These are phyloP conservation scores for Sebastes taczanowskii DNA, from an alignment of 2,797 vertebrate genomes.

Conservation along the genomic window DNA sequence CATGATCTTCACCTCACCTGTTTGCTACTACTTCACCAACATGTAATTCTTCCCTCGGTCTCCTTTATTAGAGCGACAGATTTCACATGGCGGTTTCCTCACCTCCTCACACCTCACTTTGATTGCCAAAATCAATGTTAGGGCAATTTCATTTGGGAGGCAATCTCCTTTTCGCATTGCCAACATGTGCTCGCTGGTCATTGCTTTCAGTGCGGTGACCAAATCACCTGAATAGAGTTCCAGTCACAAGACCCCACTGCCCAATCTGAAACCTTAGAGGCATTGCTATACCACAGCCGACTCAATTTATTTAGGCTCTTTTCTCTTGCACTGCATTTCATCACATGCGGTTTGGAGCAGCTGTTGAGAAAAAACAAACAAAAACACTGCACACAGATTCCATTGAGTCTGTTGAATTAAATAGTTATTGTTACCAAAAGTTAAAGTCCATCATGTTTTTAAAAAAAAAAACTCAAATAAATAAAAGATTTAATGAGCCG, in stretches of 20 bases:
- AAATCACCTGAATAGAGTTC: constrained; percentile 47
- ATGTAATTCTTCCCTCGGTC: constrained; percentile 10
- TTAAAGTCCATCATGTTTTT: constrained; percentile 12
- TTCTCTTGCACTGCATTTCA: constrained; percentile 61
- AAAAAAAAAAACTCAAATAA: background rate
- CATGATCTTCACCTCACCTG: constrained; percentile 45
- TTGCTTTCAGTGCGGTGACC: constrained; percentile 29
- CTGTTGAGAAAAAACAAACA: constrained; percentile 5
- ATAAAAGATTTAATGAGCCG: constrained; percentile 15
- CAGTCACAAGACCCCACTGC: constrained; percentile 37
- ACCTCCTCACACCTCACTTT: constrained; percentile 51
- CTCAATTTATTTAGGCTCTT: constrained; percentile 44
- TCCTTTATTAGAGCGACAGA: constrained; percentile 19
- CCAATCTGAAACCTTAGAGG: constrained; percentile 46
- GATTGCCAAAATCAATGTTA: constrained; percentile 32
- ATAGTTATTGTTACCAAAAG: constrained; percentile 25
- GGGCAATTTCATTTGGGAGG: constrained; percentile 17
- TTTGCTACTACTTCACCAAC: constrained; percentile 27
- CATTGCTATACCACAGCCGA: constrained; percentile 34
- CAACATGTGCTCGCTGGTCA: constrained; percentile 33
- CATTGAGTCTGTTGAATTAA: constrained; percentile 21
- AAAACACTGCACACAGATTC: constrained; percentile 6
- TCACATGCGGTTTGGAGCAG: constrained; percentile 29
- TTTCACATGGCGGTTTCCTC: constrained; percentile 33
- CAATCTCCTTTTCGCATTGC: constrained; percentile 41